Evolutionary conservation across 1,140 invertebrate genomes (phyloP).

Genomic region (Megathymus violae): DNA sequence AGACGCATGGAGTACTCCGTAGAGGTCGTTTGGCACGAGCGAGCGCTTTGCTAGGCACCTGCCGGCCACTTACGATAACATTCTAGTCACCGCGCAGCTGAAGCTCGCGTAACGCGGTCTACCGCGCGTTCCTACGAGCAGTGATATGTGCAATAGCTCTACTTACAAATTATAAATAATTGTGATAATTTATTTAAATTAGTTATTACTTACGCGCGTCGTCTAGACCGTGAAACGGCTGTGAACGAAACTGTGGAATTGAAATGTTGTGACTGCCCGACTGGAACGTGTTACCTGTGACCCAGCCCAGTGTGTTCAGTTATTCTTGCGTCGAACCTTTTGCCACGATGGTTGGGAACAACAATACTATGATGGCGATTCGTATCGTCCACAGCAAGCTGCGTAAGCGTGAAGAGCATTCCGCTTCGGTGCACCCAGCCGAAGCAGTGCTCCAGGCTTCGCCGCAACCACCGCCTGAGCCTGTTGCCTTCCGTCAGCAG

Average conservation of each 20-base stretch:
- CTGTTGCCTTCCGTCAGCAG: constrained; percentile 86
- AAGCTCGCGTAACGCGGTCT: constrained; percentile 77
- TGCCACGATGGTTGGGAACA: constrained; percentile 89
- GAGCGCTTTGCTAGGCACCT: constrained; percentile 85
- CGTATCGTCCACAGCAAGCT: constrained; percentile 94
- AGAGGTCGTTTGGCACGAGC: constrained; percentile 85
- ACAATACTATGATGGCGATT: constrained; percentile 92
- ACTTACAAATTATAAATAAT: constrained; percentile 71
- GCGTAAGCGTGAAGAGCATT: constrained; percentile 91
- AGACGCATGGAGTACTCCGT: constrained; percentile 85
- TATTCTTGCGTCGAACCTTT: constrained; percentile 75
- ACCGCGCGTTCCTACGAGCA: constrained; percentile 82
- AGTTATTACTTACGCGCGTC: constrained; percentile 76
- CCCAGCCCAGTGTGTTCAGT: constrained; percentile 77
- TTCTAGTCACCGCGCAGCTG: constrained; percentile 83
- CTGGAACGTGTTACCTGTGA: constrained; percentile 80
- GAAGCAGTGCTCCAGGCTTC: constrained; percentile 86
- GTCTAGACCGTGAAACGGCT: constrained; percentile 74
- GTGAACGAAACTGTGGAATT: constrained; percentile 79
- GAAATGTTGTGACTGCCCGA: constrained; percentile 82
- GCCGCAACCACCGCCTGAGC: constrained; percentile 71
- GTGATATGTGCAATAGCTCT: constrained; percentile 84
- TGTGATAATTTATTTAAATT: constrained; percentile 84
- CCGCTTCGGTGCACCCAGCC: constrained; percentile 86
- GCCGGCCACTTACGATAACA: constrained; percentile 80